Conservation (phyloP, 2,888 invertebrate species). For the Zhengitettix transpicula region DNA sequence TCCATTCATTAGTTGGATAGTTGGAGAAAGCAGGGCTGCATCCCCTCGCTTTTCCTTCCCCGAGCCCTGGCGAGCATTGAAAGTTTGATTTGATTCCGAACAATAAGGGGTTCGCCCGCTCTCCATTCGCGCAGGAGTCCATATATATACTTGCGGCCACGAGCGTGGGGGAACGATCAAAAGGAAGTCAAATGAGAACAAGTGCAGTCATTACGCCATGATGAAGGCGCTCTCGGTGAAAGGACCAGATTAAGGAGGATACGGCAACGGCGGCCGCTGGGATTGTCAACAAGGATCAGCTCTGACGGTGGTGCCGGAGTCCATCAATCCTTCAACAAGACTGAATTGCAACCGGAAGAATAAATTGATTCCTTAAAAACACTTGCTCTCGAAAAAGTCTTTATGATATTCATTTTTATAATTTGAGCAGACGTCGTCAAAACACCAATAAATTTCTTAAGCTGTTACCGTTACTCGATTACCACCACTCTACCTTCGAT, state of each 20-base stretch:
- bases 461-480: too few species aligned
- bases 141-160: background rate
- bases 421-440: too few species aligned
- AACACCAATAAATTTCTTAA: too few species aligned
- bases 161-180: slow-evolving; percentile 3
- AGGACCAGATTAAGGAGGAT: background rate
- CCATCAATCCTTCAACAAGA: too few species aligned
- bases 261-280: background rate
- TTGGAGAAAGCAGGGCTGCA: slow-evolving; percentile 1
- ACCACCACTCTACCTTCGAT: too few species aligned
- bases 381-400: too few species aligned
- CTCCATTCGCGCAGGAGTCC: background rate
- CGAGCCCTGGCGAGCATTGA: slow-evolving; percentile 2
- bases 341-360: too few species aligned
- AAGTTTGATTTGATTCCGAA: slow-evolving; percentile 9
- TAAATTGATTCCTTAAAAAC: too few species aligned
- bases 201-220: slow-evolving; percentile 10
- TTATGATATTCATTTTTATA: too few species aligned
- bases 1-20: slow-evolving; percentile 11
- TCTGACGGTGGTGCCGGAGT: too few species aligned
- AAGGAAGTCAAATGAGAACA: slow-evolving; percentile 13
- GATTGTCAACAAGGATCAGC: background rate
- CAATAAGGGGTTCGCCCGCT: slow-evolving; percentile 2
- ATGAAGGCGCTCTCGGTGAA: background rate
- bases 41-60: background rate